phyloP scores from a whole-genome alignment of 2,888 invertebrate genomes.

The Lathronympha strigana region DNA sequence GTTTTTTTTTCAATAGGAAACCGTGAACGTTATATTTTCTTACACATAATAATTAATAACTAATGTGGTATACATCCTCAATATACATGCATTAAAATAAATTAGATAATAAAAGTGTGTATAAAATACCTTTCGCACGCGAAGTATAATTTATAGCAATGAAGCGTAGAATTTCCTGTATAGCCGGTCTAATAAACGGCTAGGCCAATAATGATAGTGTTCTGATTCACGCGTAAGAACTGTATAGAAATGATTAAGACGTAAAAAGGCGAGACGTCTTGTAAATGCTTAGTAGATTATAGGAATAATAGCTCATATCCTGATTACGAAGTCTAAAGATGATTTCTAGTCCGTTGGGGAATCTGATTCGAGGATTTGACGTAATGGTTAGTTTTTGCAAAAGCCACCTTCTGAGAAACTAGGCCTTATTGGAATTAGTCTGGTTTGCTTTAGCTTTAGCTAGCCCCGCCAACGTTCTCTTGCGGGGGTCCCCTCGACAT shows the following conservation, averaged over 20 bases:
- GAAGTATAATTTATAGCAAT: slow-evolving; percentile 8
- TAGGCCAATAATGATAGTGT: slow-evolving; percentile 1
- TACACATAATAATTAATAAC: slow-evolving; percentile 5
- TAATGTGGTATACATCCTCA: slow-evolving; percentile 1
- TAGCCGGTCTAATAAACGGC: slow-evolving; percentile 10
- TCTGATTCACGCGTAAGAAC: slow-evolving; percentile 1
- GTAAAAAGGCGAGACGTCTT: background rate
- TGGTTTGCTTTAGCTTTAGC: too few species aligned
- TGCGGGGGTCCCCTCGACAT: too few species aligned
- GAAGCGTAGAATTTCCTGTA: slow-evolving; percentile 7
- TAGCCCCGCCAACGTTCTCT: too few species aligned
- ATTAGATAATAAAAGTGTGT: slow-evolving; percentile 13
- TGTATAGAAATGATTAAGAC: background rate
- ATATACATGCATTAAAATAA: slow-evolving; percentile 9
- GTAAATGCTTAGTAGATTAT: background rate
- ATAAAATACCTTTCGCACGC: background rate
- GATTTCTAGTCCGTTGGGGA: too few species aligned
- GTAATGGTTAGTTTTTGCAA: too few species aligned
- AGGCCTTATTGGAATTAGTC: too few species aligned
- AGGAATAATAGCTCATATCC: background rate
- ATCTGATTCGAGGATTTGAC: too few species aligned
- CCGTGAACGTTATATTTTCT: background rate
- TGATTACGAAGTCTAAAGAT: background rate
- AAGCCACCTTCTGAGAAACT: too few species aligned
- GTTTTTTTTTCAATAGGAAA: too few species aligned